phyloP scores from a whole-genome alignment of 2,888 invertebrate species.

The Phengaris arion region DNA sequence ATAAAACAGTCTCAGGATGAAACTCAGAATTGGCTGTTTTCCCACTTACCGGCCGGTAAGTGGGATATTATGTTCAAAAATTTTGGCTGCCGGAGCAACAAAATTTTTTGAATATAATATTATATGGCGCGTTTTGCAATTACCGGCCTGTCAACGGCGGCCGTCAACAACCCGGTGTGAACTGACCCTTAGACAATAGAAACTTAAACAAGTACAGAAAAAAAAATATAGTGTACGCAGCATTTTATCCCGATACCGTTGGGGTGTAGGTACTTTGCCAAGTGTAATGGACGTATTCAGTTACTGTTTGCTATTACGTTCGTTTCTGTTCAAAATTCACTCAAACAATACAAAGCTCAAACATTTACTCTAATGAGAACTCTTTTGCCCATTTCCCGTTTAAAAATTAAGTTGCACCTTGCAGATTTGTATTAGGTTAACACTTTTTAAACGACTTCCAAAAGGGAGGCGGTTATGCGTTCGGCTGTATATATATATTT shows the following conservation, averaged over 20 bases:
- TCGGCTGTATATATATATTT: too few species aligned
- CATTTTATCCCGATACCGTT: not conserved
- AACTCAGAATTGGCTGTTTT: too few species aligned
- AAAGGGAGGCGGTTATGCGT: too few species aligned
- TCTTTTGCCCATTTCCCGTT: not conserved
- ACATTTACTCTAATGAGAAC: conserved; percentile 8
- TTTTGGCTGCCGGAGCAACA: too few species aligned
- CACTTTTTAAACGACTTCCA: not conserved
- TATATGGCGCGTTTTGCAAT: too few species aligned
- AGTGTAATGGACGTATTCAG: conserved; percentile 8
- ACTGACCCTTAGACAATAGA: too few species aligned
- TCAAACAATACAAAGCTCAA: conserved; percentile 13
- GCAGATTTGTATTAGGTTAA: not conserved
- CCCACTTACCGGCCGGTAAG: too few species aligned
- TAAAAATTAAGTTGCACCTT: not conserved
- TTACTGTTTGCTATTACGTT: not conserved
- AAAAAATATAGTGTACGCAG: not conserved
- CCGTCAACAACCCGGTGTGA: too few species aligned
- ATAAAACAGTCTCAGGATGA: too few species aligned
- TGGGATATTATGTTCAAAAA: too few species aligned
- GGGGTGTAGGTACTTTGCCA: not conserved
- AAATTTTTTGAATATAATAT: too few species aligned
- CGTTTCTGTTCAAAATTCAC: conserved; percentile 9
- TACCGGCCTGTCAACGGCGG: too few species aligned
- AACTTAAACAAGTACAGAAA: not conserved